phyloP scores from a whole-genome alignment of 2,113 vertebrate genomes.

The Xiphorhynchus elegans region DNA sequence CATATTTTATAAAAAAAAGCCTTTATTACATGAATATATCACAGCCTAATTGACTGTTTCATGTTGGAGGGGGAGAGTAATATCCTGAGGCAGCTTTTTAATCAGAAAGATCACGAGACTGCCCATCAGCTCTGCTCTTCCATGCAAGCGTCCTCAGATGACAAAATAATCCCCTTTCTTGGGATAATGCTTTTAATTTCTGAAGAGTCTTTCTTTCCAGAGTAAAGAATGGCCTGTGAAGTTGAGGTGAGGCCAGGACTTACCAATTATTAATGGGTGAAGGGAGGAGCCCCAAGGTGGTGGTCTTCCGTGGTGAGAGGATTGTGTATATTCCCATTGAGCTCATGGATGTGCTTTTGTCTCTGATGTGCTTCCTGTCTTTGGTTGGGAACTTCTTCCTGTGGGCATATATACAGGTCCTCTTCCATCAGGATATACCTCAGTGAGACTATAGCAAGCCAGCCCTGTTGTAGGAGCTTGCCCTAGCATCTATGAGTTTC shows the following conservation, averaged over 20 bases:
- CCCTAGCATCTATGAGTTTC: not conserved
- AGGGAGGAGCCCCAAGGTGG: not conserved
- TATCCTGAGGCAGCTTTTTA: constrained; percentile 51
- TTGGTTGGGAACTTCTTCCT: not conserved
- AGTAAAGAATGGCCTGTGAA: not conserved
- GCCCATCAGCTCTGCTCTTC: not conserved
- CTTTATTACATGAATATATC: constrained; percentile 38
- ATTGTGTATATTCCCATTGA: not conserved
- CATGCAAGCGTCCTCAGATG: constrained; percentile 10
- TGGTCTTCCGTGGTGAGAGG: not conserved
- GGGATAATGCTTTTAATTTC: constrained; percentile 6
- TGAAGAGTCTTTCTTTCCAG: not conserved
- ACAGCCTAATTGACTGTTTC: constrained; percentile 48
- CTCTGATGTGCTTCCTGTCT: not conserved
- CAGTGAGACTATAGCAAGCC: not conserved
- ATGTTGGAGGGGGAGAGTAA: not conserved
- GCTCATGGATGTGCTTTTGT: not conserved
- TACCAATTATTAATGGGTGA: not conserved
- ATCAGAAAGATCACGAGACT: constrained; percentile 23
- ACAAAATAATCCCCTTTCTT: constrained; percentile 31
- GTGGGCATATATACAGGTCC: not conserved
- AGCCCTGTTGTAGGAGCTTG: not conserved
- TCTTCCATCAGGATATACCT: not conserved
- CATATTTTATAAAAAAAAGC: constrained; percentile 16
- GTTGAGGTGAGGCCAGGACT: not conserved